Evolutionary conservation across 2,113 vertebrate genomes (phyloP).

Genomic region (Rhabdornis inornatus): DNA sequence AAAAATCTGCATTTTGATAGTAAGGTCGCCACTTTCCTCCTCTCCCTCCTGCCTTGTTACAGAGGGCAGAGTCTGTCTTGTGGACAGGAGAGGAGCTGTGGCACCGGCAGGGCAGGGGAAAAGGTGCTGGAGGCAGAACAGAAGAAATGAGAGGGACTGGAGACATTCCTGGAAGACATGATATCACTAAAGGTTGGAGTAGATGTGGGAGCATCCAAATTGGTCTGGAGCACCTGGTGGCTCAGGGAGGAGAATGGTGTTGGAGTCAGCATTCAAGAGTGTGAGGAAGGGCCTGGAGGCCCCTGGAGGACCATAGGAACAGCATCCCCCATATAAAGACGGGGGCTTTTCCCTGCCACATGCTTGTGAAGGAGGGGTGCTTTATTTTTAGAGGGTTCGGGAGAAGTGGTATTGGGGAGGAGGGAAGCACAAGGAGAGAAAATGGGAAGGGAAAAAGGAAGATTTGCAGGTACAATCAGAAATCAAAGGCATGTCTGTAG

Average conservation of each 20-base stretch:
- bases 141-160: not conserved
- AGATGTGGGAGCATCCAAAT: not conserved
- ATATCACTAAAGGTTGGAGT: not conserved
- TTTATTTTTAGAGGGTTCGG: not conserved
- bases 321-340: not conserved
- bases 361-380: not conserved
- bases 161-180: not conserved
- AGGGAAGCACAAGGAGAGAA: not conserved
- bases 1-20: not conserved
- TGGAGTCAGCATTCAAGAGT: not conserved
- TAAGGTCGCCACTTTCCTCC: not conserved
- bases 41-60: not conserved
- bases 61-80: not conserved
- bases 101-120: not conserved
- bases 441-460: not conserved
- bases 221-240: not conserved
- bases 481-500: not conserved
- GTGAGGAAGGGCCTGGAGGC: not conserved
- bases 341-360: not conserved
- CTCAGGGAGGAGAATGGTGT: not conserved
- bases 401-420: not conserved
- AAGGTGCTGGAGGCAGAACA: not conserved
- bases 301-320: not conserved
- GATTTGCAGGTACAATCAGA: constrained; percentile 20
- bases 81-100: not conserved